Base-by-base conservation (phyloP, 2,888 invertebrate genomes). In the Rhopalosiphum nymphaeae region DNA sequence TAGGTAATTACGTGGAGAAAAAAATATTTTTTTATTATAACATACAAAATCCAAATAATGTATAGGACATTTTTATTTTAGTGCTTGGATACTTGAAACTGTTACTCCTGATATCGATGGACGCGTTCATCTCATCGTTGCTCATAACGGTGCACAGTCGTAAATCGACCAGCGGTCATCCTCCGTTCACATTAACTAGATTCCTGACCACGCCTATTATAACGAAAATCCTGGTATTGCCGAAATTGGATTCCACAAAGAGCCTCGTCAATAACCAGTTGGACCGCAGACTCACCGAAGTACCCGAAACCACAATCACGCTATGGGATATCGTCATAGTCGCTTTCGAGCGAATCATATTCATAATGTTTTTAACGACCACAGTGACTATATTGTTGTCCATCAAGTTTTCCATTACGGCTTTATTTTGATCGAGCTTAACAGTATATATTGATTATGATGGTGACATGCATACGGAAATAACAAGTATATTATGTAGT, bases 261-360 rank as follows among this genome's bases (percentile, higher is more conserved):
- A 88, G 3, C 85, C 57, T n/a, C 21, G 91, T 84, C 21, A 44
- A n/a, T n/a, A 4, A 21, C 42, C 53, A 56, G n/a, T 9, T 53
- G 26, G 91, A 42, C 56, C 42, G 56, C 21, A 9, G 5, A 10
- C 53, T 9, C 29, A 26, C 1, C 26, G 21, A 26, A 42, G 86
- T 13, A 36, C 26, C 42, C 7, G 21, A 56, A 3, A 61, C 29
- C 42, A 36, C 3, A 0, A 29, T 11, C 61, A 93, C 90, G 21
- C 61, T 90, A 0, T 93, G 93, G 93, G 90, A 93, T n/a, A 61
- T 93, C 56, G 85, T 93, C 89, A 46, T 61, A 36, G 85, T 29
- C 26, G 84, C 89, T 9, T 21, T 90, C 29, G 89, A 90, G 86
- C 56, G 93, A 36, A 49, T 92, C 36, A 29, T 49, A 53, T 92